Evolutionary conservation across 2,113 vertebrate genomes (phyloP).

Genomic region (Burhinus oedicnemus): DNA sequence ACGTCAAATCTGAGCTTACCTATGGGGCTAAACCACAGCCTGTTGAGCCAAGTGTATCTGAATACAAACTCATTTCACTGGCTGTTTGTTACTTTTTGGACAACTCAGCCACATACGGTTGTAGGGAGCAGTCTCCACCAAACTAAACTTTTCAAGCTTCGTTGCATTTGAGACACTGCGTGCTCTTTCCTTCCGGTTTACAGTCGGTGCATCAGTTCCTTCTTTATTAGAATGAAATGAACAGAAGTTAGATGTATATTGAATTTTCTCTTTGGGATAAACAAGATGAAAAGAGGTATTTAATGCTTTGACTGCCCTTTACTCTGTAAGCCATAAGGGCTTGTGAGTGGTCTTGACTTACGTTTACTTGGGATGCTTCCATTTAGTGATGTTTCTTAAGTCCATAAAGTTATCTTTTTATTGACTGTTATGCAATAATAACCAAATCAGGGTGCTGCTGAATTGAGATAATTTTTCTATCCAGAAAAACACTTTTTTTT

Average conservation of each 20-base stretch:
- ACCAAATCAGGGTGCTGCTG: background rate
- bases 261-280: constrained; percentile 25
- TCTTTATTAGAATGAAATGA: constrained; percentile 42
- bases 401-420: background rate
- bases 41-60: constrained; percentile 31
- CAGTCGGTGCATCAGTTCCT: background rate
- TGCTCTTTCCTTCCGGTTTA: background rate
- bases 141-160: constrained; percentile 8
- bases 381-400: background rate
- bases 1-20: constrained; percentile 43
- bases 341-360: background rate
- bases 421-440: background rate
- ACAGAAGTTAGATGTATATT: background rate
- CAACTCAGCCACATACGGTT: constrained; percentile 22
- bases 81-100: constrained; percentile 61
- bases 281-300: background rate
- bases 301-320: background rate
- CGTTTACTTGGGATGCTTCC: background rate
- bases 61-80: constrained; percentile 24
- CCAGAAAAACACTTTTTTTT: background rate
- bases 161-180: constrained; percentile 33
- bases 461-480: background rate
- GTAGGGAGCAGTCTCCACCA: background rate
- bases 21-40: constrained; percentile 27
- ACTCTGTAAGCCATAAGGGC: background rate